phyloP scores from a whole-genome alignment of 2,888 invertebrate species.

The Xestia xanthographa region DNA sequence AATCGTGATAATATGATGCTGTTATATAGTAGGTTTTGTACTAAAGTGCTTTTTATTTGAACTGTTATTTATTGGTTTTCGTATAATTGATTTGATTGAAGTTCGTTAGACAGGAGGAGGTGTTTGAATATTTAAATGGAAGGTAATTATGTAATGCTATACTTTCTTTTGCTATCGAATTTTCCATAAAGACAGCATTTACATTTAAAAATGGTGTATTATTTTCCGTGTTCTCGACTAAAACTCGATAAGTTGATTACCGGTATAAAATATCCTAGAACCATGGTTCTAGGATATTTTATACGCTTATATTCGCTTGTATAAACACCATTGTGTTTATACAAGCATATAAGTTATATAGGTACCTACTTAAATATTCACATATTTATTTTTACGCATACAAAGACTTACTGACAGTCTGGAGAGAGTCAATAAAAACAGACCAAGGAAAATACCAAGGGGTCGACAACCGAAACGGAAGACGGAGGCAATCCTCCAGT shows the following conservation, averaged over 20 bases:
- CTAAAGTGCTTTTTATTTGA: slow-evolving; percentile 39
- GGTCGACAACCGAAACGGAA: not conserved
- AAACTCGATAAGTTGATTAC: not conserved
- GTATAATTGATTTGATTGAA: slow-evolving; percentile 32
- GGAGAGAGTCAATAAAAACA: not conserved
- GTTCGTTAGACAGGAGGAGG: not conserved
- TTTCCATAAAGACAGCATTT: not conserved
- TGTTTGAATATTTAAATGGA: not conserved
- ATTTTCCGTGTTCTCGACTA: not conserved
- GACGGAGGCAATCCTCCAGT: not conserved
- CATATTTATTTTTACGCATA: not conserved
- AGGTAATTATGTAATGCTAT: not conserved
- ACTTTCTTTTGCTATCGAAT: not conserved
- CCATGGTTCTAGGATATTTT: too few relatives aligned
- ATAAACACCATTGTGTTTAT: too few relatives aligned
- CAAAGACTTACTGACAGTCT: not conserved
- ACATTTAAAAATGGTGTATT: not conserved
- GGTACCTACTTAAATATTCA: not conserved
- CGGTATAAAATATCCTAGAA: not conserved
- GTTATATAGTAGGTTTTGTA: slow-evolving; percentile 43
- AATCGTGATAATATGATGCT: slow-evolving; percentile 61
- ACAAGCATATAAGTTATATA: too few relatives aligned
- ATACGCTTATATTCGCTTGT: too few relatives aligned
- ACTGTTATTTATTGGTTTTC: slow-evolving; percentile 29
- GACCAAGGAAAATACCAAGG: not conserved